A percentile compares a stretch with the other conserved stretches of the same genome.
These are phyloP conservation scores for Synergus umbraculus DNA, from an alignment of 2,888 invertebrate genomes.

Conservation along the genomic window DNA sequence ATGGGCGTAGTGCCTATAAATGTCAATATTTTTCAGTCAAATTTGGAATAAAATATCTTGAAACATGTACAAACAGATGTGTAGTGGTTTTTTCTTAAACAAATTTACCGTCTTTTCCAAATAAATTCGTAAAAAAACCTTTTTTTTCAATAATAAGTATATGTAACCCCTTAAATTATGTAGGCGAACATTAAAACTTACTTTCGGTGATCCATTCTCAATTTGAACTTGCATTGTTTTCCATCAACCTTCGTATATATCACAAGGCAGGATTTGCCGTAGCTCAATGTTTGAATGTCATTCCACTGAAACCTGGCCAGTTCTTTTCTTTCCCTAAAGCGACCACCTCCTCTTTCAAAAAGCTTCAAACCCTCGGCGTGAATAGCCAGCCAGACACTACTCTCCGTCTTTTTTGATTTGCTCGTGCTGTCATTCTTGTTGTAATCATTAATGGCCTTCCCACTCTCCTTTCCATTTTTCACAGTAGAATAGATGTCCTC, in stretches of 20 bases:
- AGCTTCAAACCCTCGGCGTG: constrained; percentile 76
- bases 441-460: constrained; percentile 55
- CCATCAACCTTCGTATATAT: constrained; percentile 80
- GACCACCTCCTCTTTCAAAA: constrained; percentile 73
- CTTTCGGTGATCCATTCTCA: constrained; percentile 87
- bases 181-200: constrained; percentile 69
- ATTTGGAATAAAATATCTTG: too few species aligned
- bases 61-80: too few species aligned
- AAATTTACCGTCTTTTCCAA: too few species aligned
- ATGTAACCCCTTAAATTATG: too few species aligned
- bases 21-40: too few species aligned
- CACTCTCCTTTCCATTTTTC: constrained; percentile 48
- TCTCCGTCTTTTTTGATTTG: constrained; percentile 69
- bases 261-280: constrained; percentile 85
- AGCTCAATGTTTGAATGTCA: constrained; percentile 87
- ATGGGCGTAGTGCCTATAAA: too few species aligned
- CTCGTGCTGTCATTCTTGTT: constrained; percentile 58
- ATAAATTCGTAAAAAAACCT: too few species aligned
- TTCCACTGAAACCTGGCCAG: constrained; percentile 82
- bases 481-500: constrained; percentile 59
- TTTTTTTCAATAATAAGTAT: too few species aligned
- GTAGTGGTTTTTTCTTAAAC: too few species aligned
- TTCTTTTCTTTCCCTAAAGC: constrained; percentile 69
- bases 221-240: constrained; percentile 84
- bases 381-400: constrained; percentile 77